Percentiles rank a stretch among this genome's conserved stretches.
Evolutionary conservation across 2,888 invertebrate species (phyloP).

Genomic region (Gymnocheta viridis): DNA sequence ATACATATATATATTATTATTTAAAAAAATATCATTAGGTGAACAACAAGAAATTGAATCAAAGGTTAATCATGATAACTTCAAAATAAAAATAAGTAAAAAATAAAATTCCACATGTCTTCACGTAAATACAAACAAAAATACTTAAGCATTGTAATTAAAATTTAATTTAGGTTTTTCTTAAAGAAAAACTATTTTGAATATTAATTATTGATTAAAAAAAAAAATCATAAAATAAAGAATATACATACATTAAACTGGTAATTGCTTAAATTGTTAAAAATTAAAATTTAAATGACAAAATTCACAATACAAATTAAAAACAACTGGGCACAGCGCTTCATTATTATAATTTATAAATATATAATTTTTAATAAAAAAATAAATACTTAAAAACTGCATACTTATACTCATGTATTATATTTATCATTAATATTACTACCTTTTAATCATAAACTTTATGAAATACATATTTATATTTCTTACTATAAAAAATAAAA

Average conservation of each 20-base stretch:
- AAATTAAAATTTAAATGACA: constrained; percentile 52
- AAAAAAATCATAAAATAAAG: constrained; percentile 34
- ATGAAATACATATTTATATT: constrained; percentile 51
- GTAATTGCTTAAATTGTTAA: constrained; percentile 66
- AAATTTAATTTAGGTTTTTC: constrained; percentile 63
- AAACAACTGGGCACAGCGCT: constrained; percentile 71
- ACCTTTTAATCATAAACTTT: constrained; percentile 54
- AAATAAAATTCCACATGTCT: constrained; percentile 64
- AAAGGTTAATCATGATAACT: constrained; percentile 60
- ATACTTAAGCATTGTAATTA: constrained; percentile 42
- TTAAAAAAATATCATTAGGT: constrained; percentile 51
- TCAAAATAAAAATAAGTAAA: constrained; percentile 24
- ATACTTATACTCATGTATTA: constrained; percentile 64
- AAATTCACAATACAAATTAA: constrained; percentile 56
- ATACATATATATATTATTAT: constrained; percentile 34
- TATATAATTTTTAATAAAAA: constrained; percentile 55
- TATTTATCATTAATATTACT: constrained; percentile 64
- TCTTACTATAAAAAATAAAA: constrained; percentile 58
- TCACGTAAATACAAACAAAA: constrained; percentile 51
- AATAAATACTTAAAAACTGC: constrained; percentile 26
- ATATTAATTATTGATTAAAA: constrained; percentile 58
- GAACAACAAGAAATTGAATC: constrained; percentile 55
- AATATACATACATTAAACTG: constrained; percentile 47
- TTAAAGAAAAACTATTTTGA: constrained; percentile 60
- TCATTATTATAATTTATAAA: constrained; percentile 62